Evolutionary conservation across 2,113 vertebrate genomes (phyloP).

Genomic region (Calyptommatus sinebrachiatus): DNA sequence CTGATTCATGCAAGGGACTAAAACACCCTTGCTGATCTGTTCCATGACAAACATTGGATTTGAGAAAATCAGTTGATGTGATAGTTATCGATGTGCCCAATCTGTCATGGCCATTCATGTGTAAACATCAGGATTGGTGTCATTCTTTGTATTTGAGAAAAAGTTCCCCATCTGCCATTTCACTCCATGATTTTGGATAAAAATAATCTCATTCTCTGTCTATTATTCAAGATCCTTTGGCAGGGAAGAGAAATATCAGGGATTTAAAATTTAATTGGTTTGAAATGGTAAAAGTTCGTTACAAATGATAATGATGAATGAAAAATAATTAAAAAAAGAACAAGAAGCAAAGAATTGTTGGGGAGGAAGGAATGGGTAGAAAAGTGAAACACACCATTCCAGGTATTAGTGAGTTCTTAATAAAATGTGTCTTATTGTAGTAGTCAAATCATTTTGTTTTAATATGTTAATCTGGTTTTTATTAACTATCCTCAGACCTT

Average conservation of each 20-base stretch:
- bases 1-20: neutral
- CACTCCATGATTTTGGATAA: too few relatives aligned
- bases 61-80: neutral
- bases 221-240: neutral
- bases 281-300: neutral
- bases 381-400: neutral
- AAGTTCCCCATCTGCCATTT: neutral
- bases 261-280: neutral
- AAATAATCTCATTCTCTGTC: neutral
- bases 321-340: neutral
- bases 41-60: neutral
- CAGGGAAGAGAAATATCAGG: neutral
- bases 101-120: neutral
- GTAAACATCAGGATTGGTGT: too few relatives aligned
- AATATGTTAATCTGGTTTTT: too few relatives aligned
- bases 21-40: neutral
- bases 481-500: too few relatives aligned
- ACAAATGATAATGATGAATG: too few relatives aligned
- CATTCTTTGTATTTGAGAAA: neutral
- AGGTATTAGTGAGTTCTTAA: neutral
- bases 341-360: neutral
- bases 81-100: neutral
- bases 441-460: conserved; percentile 5
- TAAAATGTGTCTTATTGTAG: neutral
- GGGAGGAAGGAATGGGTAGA: neutral